These are phyloP conservation scores for Nysson spinosus DNA, from an alignment of 2,888 invertebrate species.

Conservation along the genomic window DNA sequence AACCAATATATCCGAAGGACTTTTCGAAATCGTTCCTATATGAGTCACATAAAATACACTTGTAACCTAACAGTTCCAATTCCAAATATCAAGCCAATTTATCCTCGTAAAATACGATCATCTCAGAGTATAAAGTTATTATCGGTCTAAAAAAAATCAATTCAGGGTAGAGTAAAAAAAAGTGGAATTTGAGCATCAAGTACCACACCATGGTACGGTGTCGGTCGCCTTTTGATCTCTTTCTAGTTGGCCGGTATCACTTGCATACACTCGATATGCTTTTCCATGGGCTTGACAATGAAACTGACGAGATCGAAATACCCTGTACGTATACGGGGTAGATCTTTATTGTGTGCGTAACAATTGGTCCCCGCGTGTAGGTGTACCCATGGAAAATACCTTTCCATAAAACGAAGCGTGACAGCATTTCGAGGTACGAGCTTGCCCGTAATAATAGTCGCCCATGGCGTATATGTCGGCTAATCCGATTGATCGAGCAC, in stretches of 20 bases:
- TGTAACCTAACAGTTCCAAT: too few species aligned
- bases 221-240: conserved; percentile 20
- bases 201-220: too few species aligned
- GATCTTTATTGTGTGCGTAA: not conserved
- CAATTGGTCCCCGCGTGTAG: not conserved
- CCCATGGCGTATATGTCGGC: conserved; percentile 42
- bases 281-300: conserved; percentile 36
- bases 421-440: conserved; percentile 53
- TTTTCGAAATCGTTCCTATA: too few species aligned
- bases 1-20: too few species aligned
- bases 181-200: too few species aligned
- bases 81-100: too few species aligned
- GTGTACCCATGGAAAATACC: conserved; percentile 41
- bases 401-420: conserved; percentile 57
- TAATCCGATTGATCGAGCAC: conserved; percentile 62
- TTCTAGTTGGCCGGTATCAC: conserved; percentile 23
- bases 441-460: conserved; percentile 54
- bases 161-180: too few species aligned
- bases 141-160: too few species aligned
- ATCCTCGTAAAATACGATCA: too few species aligned
- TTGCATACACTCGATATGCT: conserved; percentile 11
- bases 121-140: too few species aligned
- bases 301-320: conserved; percentile 39
- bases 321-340: not conserved
- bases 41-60: too few species aligned